Base-by-base conservation (phyloP, 2,888 invertebrate genomes). In the Drosophila stalkeri region DNA sequence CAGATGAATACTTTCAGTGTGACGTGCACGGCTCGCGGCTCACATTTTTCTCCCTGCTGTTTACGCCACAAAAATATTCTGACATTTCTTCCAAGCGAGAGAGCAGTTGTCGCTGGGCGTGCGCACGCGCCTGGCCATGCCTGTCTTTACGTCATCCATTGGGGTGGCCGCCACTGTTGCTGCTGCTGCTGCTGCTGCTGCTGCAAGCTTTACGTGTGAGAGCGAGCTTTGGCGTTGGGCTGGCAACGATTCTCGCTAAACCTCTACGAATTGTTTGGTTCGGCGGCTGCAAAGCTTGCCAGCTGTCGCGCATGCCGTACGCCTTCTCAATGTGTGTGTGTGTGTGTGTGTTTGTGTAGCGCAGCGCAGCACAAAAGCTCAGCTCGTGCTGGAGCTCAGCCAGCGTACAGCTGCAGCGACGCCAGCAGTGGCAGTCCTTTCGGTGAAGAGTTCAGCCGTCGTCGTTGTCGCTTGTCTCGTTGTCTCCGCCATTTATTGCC, bases 391-490 rank as follows among this genome's bases (percentile, higher is more conserved):
- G 68, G 57, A 71, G 71, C 72, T 77, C 46, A 41, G 54, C 51
- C 54, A 54, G 41, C 55, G 64, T 72, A 71, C 65, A 80, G 79
- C 82, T 82, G 89, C 84, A 83, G 75, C 82, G 78, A 77, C 68
- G 86, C 71, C 77, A 83, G 78, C 77, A 83, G 78, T 84, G 81
- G 81, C 84, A 89, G 89, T 89, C 86, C 88, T 84, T 89, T 89
- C 86, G 89, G 86, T 89, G 85, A 87, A 86, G 86, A 89, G 90
- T 88, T 88, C 78, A 79, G 82, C 84, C 73, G 75, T 82, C 72
- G 68, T 67, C 56, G 79, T 66, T 37, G 66, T 68, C 72, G 72
- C 46, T 49, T 61, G 52, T 55, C 70, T 55, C 70, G 54, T 70
- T 69, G 49, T 69, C 60, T 60, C 35, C 41, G 72, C 64, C 51